These are phyloP conservation scores for Alviniconcha marisindica DNA, from an alignment of 1,140 invertebrate genomes.

Conservation along the genomic window DNA sequence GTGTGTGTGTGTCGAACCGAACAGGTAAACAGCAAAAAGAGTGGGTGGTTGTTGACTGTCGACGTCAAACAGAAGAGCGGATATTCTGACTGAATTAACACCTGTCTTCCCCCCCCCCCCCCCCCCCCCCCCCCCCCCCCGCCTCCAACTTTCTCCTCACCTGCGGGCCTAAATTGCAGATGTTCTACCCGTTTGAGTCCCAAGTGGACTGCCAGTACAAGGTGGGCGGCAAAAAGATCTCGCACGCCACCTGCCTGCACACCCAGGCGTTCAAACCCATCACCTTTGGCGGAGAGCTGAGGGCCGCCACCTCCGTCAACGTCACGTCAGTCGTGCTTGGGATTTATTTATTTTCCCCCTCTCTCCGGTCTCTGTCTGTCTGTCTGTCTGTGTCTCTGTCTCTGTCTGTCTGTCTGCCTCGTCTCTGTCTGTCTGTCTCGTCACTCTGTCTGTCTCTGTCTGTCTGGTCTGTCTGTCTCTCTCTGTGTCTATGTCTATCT, in stretches of 20 bases:
- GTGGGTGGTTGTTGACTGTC: no score
- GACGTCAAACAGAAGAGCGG: no score
- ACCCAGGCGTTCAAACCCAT: conserved; percentile 23
- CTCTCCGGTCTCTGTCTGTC: not conserved
- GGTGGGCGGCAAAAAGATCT: not conserved
- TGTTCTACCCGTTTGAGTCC: conserved; percentile 6
- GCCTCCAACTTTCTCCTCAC: no score
- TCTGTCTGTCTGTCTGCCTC: not conserved
- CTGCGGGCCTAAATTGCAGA: not conserved
- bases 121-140: no score
- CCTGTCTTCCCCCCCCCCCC: not conserved
- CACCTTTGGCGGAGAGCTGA: conserved; percentile 7
- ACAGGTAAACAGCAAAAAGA: no score
- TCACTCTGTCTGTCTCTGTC: no score
- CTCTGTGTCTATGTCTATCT: no score
- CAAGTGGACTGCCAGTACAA: conserved; percentile 2
- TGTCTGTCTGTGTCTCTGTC: not conserved
- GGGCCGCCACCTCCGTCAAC: not conserved
- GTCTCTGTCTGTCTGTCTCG: no score
- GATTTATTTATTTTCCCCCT: not conserved
- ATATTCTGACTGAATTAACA: not conserved
- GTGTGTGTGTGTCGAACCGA: no score
- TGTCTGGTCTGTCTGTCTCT: no score
- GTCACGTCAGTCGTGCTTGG: conserved; percentile 14
- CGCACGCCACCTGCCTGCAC: not conserved